Percentiles rank a stretch among this genome's conserved stretches.
These are phyloP conservation scores for Cylas formicarius DNA, from an alignment of 1,140 invertebrate genomes.

Conservation along the genomic window DNA sequence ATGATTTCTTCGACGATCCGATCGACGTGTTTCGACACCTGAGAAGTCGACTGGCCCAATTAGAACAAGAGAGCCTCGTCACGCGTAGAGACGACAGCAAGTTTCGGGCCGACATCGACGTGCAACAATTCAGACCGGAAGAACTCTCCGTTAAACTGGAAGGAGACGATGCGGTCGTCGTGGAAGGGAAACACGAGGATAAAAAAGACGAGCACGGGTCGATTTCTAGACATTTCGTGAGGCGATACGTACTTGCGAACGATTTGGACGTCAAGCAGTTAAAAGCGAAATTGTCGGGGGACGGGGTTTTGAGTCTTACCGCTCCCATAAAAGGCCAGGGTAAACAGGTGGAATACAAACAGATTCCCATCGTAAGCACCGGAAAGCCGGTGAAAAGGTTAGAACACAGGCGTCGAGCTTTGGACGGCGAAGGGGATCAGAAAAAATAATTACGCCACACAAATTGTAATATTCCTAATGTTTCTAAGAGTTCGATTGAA, in stretches of 20 bases:
- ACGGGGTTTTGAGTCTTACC: not conserved
- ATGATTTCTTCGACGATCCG: too few relatives aligned
- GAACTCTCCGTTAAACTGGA: slow-evolving; percentile 5
- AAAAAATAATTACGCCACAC: too few relatives aligned
- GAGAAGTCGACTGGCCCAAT: too few relatives aligned
- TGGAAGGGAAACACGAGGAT: slow-evolving; percentile 1
- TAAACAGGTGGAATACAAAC: not conserved
- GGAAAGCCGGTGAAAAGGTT: too few relatives aligned
- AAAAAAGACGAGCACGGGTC: not conserved
- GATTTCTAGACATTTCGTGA: not conserved
- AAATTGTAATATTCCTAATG: too few relatives aligned
- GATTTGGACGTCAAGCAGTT: not conserved
- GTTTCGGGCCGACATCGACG: slow-evolving; percentile 47
- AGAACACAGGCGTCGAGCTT: too few relatives aligned
- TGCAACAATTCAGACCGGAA: slow-evolving; percentile 7
- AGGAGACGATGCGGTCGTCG: not conserved
- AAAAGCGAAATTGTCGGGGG: not conserved
- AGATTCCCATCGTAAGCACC: too few relatives aligned
- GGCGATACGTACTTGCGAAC: not conserved
- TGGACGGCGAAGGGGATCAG: too few relatives aligned
- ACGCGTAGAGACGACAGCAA: slow-evolving; percentile 52
- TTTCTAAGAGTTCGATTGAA: too few relatives aligned
- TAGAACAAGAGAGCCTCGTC: too few relatives aligned
- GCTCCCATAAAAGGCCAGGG: not conserved
- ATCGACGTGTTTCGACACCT: too few relatives aligned